Evolutionary conservation across 2,888 invertebrate genomes (phyloP).

Genomic region (Eudasyphora cyanicolor): DNA sequence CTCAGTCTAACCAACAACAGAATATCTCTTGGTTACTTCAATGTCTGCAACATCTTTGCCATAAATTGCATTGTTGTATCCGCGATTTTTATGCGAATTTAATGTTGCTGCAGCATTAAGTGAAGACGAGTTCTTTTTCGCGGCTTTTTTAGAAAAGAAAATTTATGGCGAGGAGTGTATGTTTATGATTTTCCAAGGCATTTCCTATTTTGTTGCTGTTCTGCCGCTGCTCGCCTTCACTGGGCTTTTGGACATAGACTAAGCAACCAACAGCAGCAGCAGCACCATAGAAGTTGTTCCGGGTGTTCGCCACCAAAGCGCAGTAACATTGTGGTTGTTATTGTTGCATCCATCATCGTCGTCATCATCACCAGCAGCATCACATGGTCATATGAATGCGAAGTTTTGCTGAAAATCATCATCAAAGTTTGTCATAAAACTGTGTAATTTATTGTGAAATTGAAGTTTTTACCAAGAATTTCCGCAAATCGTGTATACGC

Average conservation of each 20-base stretch:
- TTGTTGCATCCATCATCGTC: slow-evolving; percentile 25
- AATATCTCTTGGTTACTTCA: too few species aligned
- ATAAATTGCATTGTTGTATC: neutral
- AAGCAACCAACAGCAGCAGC: too few species aligned
- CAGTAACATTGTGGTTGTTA: slow-evolving; percentile 33
- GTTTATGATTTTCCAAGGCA: slow-evolving; percentile 47
- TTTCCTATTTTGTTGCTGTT: slow-evolving; percentile 41
- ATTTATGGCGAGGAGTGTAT: slow-evolving; percentile 9
- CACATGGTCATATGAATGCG: slow-evolving; percentile 39
- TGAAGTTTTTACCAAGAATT: slow-evolving; percentile 29
- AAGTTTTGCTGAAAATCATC: slow-evolving; percentile 22
- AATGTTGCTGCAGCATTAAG: slow-evolving; percentile 45
- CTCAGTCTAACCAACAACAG: too few species aligned
- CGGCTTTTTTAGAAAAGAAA: slow-evolving; percentile 21
- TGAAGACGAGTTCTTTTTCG: slow-evolving; percentile 43
- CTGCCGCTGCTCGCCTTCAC: too few species aligned
- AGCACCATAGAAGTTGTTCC: too few species aligned
- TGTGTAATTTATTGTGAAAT: slow-evolving; percentile 53
- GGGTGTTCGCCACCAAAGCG: neutral
- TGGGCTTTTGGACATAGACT: slow-evolving; percentile 8
- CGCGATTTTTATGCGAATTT: slow-evolving; percentile 51
- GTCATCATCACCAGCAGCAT: neutral
- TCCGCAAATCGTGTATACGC: neutral
- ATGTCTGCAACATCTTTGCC: neutral
- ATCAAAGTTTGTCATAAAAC: slow-evolving; percentile 36